Evolutionary conservation across 2,113 vertebrate species (phyloP), one percentile per base, ranked within the genome.

Genomic region (Prolemur simus): DNA sequence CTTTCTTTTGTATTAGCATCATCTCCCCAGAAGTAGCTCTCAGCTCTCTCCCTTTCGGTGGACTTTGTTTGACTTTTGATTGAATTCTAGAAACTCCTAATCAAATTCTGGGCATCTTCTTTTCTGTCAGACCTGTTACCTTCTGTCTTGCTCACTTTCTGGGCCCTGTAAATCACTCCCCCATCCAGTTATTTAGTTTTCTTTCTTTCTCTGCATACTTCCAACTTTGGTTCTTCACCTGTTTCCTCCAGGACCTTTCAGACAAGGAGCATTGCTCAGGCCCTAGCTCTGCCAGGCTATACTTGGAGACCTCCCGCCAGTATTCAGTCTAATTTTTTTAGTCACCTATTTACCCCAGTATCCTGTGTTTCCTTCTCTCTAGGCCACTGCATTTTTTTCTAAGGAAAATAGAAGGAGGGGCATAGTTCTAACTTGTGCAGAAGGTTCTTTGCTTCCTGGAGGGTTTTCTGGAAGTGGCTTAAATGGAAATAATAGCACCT

Each of bases 401-500:
- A 23, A 88, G 81, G 29, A 76, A 90, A 60, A 83, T 64, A 47
- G 45, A 91, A 91, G 49, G 49, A 87, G 58, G 86, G 63, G 14
- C 25, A 90, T 93, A 77, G 92, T 95, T 93, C 47, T 95, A 93
- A 81, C 87, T 93, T 97, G 86, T 95, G 78, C 85, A 89, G 89
- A 94, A 96, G 89, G 27, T 90, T 96, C 87, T 78, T 93, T 96
- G 69, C 84, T 97, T 98, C 98, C 87, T 89, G 87, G 92, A 58
- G 47, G 54, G 49, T 81, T 98, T 97, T 96, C 81, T 97, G 82
- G 34, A 97, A 98, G 63, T 89, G 1, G 9, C 71, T 92, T 87
- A 49, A 73, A 68, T 94, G 27, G 66, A 77, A 82, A 4, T 66
- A 77, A 81, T 89, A 97, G 20, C 73, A 45, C 25, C 69, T 96